Evolutionary conservation across 2,797 vertebrate species (phyloP), one percentile per base, ranked within the genome.

Genomic region (Otolemur crassicaudatus): DNA sequence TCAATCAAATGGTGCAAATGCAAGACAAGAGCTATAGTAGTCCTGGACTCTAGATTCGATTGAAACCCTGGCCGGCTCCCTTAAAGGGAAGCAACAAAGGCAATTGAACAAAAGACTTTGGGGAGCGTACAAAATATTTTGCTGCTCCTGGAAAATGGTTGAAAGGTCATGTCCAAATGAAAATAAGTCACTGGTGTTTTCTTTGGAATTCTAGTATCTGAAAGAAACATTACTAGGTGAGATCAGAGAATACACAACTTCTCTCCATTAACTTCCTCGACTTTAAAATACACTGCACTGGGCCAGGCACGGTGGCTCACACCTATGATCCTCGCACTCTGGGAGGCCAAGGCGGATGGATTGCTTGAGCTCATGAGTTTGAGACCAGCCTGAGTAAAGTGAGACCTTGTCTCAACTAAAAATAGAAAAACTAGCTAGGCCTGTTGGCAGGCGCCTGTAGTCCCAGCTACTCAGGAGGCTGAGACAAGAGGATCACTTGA

Each of bases 51-150:
- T 60, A 80, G 22, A 25, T 60, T 70, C 5, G 87, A 0, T 49
- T 88, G 67, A 95, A 93, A 96, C 46, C 43, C 17, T 92, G 72
- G n/a, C 20, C 56, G 89, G 13, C 49, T 92, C 1, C 40, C 22
- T 76, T 81, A 80, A 43, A 94, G 87, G 14, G 20, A 94, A 46
- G 20, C 69, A 75, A 63, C 3, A 88, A 87, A 34, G 19, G 12
- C 53, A 82, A 93, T 14, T 93, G 46, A 88, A 6, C 14, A 92
- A 90, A 96, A 81, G 3, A 94, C 81, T 87, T 84, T 87, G n/a
- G 31, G 65, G 12, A 91, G 14, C 80, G 17, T 79, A 61, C 13
- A 97, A 81, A 81, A 72, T 76, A 90, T 60, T 90, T 89, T 87
- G 85, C 2, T 40, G 19, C 34, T 58, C 11, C 19, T 95, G 12